Conservation (phyloP, 2,113 vertebrate genomes). For the Zosterops pallidus region DNA sequence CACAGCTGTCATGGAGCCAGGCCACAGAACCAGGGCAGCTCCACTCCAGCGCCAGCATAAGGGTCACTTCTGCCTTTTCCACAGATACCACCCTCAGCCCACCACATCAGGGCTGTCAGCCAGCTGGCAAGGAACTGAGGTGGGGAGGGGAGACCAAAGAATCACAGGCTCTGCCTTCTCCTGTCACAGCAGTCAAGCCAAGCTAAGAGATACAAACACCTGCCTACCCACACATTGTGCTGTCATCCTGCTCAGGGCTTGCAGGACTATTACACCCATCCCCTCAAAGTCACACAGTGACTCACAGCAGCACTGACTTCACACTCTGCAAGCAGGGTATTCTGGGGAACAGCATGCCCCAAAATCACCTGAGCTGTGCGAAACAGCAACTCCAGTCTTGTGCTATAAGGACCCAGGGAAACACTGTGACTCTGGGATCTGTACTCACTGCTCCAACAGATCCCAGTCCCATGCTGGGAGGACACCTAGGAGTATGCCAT, state of each 20-base stretch:
- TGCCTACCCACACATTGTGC: neutral
- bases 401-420: neutral
- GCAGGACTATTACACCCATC: neutral
- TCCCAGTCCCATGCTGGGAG: neutral
- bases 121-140: neutral
- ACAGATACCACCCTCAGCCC: neutral
- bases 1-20: accelerated
- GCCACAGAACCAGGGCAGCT: neutral
- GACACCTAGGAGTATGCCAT: neutral
- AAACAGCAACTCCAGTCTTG: neutral
- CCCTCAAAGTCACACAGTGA: neutral
- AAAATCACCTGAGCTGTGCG: accelerated
- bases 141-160: neutral
- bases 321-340: neutral
- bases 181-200: neutral
- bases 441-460: neutral
- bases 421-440: neutral
- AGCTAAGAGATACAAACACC: neutral
- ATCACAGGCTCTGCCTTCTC: neutral
- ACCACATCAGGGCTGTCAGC: neutral
- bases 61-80: neutral
- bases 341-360: accelerated
- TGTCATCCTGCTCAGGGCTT: neutral
- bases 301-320: neutral
- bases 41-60: accelerated